A percentile compares a stretch with the other conserved stretches of the same genome.
These are phyloP conservation scores for Lanistes nyassanus DNA, from an alignment of 1,140 invertebrate genomes.

Conservation along the genomic window DNA sequence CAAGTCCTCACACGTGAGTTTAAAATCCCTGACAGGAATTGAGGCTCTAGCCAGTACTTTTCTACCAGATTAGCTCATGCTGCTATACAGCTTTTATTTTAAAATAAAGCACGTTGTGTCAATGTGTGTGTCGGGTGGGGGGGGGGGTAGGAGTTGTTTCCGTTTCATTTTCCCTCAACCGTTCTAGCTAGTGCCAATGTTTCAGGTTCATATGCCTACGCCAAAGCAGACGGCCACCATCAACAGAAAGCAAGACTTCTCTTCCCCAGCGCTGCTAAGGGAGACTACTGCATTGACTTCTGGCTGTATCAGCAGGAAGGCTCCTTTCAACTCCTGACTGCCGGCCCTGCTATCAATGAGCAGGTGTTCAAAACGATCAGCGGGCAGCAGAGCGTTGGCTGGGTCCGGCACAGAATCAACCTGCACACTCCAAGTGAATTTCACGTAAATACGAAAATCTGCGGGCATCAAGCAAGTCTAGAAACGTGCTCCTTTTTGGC, in stretches of 20 bases:
- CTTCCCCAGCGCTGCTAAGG: slow-evolving; percentile 30
- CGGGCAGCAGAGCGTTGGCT: slow-evolving; percentile 41
- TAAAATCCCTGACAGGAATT: too few relatives aligned
- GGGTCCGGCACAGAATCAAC: slow-evolving; percentile 36
- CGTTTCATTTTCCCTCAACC: too few relatives aligned
- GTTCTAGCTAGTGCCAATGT: neutral
- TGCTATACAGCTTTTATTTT: too few relatives aligned
- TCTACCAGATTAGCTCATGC: too few relatives aligned
- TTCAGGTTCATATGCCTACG: slow-evolving; percentile 44
- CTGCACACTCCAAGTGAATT: slow-evolving; percentile 28
- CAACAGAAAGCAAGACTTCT: slow-evolving; percentile 34
- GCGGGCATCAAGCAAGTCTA: too few relatives aligned
- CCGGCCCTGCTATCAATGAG: slow-evolving; percentile 12
- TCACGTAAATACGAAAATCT: neutral
- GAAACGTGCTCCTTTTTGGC: too few relatives aligned
- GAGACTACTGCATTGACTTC: slow-evolving; percentile 47
- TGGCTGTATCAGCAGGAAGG: slow-evolving; percentile 46
- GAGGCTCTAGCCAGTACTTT: too few relatives aligned
- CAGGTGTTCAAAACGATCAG: slow-evolving; percentile 26
- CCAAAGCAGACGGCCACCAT: slow-evolving; percentile 41
- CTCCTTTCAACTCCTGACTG: slow-evolving; percentile 30
- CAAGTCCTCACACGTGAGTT: too few relatives aligned
- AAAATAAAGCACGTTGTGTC: too few relatives aligned
- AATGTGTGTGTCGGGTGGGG: too few relatives aligned
- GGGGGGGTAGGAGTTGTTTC: too few relatives aligned